Evolutionary conservation across 92 coral and sea anemone species (phyloP), one percentile per base, ranked within the genome.

Genomic region (Anthopleura xanthogrammica): DNA sequence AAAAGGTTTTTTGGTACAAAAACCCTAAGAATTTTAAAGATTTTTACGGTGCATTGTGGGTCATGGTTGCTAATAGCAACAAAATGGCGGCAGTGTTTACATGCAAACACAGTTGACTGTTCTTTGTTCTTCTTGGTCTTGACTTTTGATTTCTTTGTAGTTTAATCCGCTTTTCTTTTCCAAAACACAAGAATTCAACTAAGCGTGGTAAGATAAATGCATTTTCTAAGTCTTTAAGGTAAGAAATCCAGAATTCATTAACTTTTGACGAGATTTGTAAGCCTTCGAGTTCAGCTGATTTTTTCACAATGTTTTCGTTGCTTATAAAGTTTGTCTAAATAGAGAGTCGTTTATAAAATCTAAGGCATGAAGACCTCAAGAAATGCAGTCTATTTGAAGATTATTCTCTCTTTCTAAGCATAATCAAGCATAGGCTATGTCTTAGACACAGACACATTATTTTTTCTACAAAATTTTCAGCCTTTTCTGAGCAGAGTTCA

Each of bases 81-180:
- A 84, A 84, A 77, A 84, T 84, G 87, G 87, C 87, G 87, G 87
- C 48, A 77, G 3, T 77, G 87, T 84, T 84, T 76, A 77, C 58
- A 83, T 64, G 7, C 54, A 62, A 62, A 20, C 70, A 3, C 1
- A 22, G 74, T 68, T 29, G 41, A 68, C 5, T 36, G 40, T 68
- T 68, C 42, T 68, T 68, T 11, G 13, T 36, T 19, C 16, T 12
- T 68, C 41, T 9, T 68, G 24, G 74, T 68, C 12, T 36, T 68
- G 41, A 68, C 17, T 68, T 13, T 68, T 68, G 19, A 68, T 13
- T 68, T 68, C 46, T 68, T 68, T 68, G 17, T 68, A 17, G 2
- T 68, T 68, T 68, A 68, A 68, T 68, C 74, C 74, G 46, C 16
- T 13, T 68, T 68, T 36, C 74, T 24, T 5, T 68, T 29, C 6